phyloP scores from a whole-genome alignment of 2,113 vertebrate species.

The Bos taurus region ARS-UCD2.0 NC_037350.1:23347001-23347500 shows the following conservation, averaged over 20 bases:
- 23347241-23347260: not conserved
- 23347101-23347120: not conserved
- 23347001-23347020: not conserved
- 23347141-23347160: not conserved
- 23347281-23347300: not conserved
- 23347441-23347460: not conserved
- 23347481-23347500: not conserved
- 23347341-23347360: not conserved
- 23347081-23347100: not conserved
- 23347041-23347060: not conserved
- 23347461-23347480: not conserved
- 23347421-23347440: not conserved
- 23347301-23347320: not conserved
- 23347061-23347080: not conserved
- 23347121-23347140: not conserved
- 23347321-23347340: not conserved
- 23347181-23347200: fast-evolving
- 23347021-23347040: not conserved
- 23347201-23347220: not conserved
- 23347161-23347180: not conserved
- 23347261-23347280: not conserved
- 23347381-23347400: not conserved
- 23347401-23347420: not conserved
- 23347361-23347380: not conserved
- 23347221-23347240: not conserved